Evolutionary conservation across 2,888 invertebrate genomes (phyloP).

Genomic region (Allacma fusca): DNA sequence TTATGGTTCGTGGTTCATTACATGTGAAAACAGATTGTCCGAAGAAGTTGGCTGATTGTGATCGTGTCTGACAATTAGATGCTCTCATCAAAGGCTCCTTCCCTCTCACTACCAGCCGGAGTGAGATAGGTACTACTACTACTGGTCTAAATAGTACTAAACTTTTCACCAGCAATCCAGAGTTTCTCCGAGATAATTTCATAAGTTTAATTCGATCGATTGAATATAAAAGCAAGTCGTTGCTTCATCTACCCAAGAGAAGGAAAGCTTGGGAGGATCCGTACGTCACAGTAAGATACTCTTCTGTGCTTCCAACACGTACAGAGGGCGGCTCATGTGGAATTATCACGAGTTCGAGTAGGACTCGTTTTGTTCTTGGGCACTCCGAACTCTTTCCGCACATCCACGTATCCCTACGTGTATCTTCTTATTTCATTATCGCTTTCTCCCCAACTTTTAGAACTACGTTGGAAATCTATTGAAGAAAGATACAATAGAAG

Average conservation of each 20-base stretch:
- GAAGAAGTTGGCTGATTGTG: neutral
- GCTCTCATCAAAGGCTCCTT: neutral
- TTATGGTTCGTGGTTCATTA: neutral
- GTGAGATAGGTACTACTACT: no score
- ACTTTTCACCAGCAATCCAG: neutral
- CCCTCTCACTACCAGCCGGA: neutral
- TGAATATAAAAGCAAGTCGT: neutral
- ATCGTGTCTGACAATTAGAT: neutral
- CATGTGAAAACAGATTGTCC: neutral
- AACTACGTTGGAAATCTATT: no score
- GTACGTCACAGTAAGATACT: neutral
- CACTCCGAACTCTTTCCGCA: no score
- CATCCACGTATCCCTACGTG: no score
- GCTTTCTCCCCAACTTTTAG: no score
- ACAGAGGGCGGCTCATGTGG: neutral
- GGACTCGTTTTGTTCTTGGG: neutral
- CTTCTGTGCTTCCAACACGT: neutral
- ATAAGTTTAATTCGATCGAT: constrained; percentile 3
- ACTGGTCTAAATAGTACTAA: neutral
- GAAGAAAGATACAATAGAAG: no score
- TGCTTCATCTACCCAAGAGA: neutral
- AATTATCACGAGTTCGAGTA: neutral
- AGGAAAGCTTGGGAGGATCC: neutral
- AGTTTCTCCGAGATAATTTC: neutral
- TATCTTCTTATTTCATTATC: no score